These are phyloP conservation scores for Neria commutata DNA, from an alignment of 2,888 invertebrate genomes.

Conservation along the genomic window DNA sequence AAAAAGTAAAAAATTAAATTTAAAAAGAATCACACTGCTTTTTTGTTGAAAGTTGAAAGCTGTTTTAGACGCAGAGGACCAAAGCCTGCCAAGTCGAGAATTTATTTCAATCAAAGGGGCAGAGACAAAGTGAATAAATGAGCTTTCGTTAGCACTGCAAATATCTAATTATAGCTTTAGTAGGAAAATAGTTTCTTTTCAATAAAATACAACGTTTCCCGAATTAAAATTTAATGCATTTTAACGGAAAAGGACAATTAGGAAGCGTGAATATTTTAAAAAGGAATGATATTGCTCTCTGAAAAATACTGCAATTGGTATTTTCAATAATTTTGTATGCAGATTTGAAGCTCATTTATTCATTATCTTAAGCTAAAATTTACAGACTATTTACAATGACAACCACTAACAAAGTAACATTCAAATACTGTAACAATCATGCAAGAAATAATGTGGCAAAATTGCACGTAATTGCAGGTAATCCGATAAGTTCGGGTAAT, in stretches of 20 bases:
- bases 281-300: not conserved
- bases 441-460: no score
- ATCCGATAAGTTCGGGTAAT: no score
- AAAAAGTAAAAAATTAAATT: constrained; percentile 1
- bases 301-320: constrained; percentile 7
- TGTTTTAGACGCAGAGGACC: constrained; percentile 40
- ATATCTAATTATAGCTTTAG: no score
- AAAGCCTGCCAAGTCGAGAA: constrained; percentile 64
- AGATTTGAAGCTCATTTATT: constrained; percentile 47
- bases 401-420: constrained; percentile 8
- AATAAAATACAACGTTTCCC: no score
- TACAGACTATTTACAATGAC: constrained; percentile 23
- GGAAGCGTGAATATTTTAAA: no score
- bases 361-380: constrained; percentile 54
- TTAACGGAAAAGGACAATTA: no score
- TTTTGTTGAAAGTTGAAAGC: constrained; percentile 15
- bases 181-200: no score
- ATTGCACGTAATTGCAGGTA: no score
- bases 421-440: constrained; percentile 1
- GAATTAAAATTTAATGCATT: no score
- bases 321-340: constrained; percentile 21
- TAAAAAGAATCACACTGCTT: constrained; percentile 33
- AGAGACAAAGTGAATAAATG: constrained; percentile 55
- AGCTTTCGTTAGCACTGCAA: constrained; percentile 35
- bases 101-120: constrained; percentile 53